Evolutionary conservation across 2,797 vertebrate genomes (phyloP).

Genomic region (Chloroceryle amazona): DNA sequence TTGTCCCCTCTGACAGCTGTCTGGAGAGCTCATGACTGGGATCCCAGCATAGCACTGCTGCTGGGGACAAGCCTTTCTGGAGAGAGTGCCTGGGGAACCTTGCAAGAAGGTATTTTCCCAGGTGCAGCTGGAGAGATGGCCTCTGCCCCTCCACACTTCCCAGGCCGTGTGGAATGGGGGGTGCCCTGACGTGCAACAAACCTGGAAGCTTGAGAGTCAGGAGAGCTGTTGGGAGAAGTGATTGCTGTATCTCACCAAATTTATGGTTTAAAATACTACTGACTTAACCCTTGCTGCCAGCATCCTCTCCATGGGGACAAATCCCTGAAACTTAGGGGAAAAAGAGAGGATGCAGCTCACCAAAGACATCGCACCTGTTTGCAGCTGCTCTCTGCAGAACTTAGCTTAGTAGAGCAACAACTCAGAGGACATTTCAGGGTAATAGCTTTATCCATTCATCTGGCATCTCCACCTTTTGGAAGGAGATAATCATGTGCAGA

Average conservation of each 20-base stretch:
- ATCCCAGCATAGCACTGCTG: neutral
- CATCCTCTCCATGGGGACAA: neutral
- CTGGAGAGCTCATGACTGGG: fast-evolving
- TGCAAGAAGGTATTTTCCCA: neutral
- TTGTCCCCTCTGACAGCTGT: neutral
- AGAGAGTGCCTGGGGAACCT: neutral
- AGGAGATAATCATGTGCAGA: neutral
- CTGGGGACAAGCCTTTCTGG: neutral
- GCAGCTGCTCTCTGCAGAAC: neutral
- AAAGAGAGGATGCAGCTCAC: neutral
- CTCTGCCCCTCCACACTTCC: neutral
- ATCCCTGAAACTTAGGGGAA: neutral
- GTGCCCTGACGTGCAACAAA: neutral
- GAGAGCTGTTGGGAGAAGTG: neutral
- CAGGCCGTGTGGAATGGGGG: fast-evolving
- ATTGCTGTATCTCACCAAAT: neutral
- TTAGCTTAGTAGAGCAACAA: neutral
- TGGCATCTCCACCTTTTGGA: neutral
- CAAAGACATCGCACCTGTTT: neutral
- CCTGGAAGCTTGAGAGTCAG: neutral
- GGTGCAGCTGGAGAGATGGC: neutral
- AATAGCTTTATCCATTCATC: neutral
- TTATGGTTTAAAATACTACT: neutral
- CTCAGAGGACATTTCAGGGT: neutral
- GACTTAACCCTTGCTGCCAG: neutral